phyloP scores from a whole-genome alignment of 2,113 vertebrate species.

The Coryphaenoides rupestris region DNA sequence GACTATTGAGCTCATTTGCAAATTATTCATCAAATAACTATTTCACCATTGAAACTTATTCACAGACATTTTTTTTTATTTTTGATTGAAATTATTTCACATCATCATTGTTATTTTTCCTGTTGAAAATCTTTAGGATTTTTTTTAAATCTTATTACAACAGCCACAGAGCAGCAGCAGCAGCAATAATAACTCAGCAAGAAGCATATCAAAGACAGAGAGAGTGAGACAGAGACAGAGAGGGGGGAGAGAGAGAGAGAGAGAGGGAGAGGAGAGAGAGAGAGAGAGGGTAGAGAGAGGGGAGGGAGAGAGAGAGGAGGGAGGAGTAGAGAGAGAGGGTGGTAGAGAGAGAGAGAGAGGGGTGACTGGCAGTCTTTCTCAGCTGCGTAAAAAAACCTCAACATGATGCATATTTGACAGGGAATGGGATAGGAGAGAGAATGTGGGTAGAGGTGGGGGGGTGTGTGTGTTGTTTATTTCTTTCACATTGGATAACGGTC shows the following conservation, averaged over 20 bases:
- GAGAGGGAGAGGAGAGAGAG: too few species aligned
- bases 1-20: too few species aligned
- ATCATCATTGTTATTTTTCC: conserved; percentile 81
- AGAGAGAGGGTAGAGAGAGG: too few species aligned
- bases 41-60: conserved; percentile 82
- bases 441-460: too few species aligned
- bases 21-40: too few species aligned
- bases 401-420: conserved; percentile 8
- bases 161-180: conserved; percentile 94
- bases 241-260: too few species aligned
- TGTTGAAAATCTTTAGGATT: conserved; percentile 65
- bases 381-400: conserved; percentile 49
- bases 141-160: conserved; percentile 84
- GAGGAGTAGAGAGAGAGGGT: too few species aligned
- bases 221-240: conserved; percentile 75
- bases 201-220: conserved; percentile 62
- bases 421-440: too few species aligned
- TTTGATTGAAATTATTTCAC: conserved; percentile 97
- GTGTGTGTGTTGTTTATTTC: neutral
- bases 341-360: conserved; percentile 45
- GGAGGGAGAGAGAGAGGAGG: too few species aligned
- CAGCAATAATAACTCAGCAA: conserved; percentile 72
- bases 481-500: too few species aligned
- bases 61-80: conserved; percentile 92
- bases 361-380: conserved; percentile 32